These are phyloP conservation scores for Folsomia manolachei DNA, from an alignment of 2,888 invertebrate species.

Conservation along the genomic window DNA sequence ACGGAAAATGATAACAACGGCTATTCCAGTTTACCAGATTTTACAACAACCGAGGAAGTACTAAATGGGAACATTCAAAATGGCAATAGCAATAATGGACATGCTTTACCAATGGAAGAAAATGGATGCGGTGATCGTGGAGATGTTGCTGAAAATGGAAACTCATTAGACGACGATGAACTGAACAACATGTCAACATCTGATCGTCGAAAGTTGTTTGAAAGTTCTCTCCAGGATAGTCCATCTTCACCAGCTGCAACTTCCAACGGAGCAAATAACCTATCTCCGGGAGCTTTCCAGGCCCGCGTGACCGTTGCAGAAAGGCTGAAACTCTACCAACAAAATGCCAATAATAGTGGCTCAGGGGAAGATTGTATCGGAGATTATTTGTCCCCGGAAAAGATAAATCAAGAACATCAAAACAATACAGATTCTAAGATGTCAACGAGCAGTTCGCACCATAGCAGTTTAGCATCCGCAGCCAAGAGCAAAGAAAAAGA, in stretches of 20 bases:
- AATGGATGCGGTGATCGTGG: slow-evolving; percentile 29
- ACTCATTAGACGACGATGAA: slow-evolving; percentile 4
- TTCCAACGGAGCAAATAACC: slow-evolving; percentile 4
- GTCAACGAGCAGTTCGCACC: not conserved
- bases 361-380: not conserved
- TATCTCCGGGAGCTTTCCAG: not conserved
- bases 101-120: not conserved
- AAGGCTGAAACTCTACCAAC: slow-evolving; percentile 48
- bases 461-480: not conserved
- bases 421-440: slow-evolving; percentile 23
- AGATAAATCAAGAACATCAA: slow-evolving; percentile 2
- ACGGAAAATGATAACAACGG: slow-evolving; percentile 7
- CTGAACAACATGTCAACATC: slow-evolving; percentile 60
- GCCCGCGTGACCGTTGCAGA: slow-evolving; percentile 45
- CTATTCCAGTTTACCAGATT: slow-evolving; percentile 12
- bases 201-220: slow-evolving; percentile 73
- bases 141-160: slow-evolving; percentile 26
- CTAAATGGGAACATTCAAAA: not conserved
- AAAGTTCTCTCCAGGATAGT: slow-evolving; percentile 63
- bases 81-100: slow-evolving; percentile 5
- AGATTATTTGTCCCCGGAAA: not conserved
- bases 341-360: slow-evolving; percentile 28
- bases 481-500: slow-evolving; percentile 6
- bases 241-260: slow-evolving; percentile 55
- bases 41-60: not conserved